These are phyloP conservation scores for Cyclargus thomasi DNA, from an alignment of 1,140 invertebrate genomes.

Conservation along the genomic window DNA sequence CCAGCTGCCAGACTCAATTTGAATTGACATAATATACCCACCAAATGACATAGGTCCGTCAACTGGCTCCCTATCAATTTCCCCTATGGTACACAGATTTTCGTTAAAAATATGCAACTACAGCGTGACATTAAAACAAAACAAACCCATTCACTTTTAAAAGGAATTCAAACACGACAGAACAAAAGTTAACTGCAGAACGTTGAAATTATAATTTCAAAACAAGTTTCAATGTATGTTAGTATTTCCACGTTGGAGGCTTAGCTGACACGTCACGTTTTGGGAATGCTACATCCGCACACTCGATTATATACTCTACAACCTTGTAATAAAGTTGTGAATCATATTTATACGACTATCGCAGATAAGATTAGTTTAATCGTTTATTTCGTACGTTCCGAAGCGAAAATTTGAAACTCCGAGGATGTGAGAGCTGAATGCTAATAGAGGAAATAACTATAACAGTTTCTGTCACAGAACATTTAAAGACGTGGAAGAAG, in stretches of 20 bases:
- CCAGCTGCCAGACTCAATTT: too few relatives aligned
- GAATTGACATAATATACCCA: too few relatives aligned
- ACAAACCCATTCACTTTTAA: not conserved
- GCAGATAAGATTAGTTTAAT: not conserved
- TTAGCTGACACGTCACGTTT: not conserved
- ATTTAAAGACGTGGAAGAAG: not conserved
- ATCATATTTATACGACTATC: not conserved
- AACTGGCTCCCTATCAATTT: too few relatives aligned
- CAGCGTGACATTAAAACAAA: not conserved
- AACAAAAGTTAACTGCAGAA: constrained; percentile 9
- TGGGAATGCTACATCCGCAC: not conserved
- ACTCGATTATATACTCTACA: not conserved
- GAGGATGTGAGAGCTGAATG: not conserved
- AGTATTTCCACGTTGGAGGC: constrained; percentile 11
- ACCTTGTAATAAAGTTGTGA: not conserved
- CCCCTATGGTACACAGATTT: too few relatives aligned
- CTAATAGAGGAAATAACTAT: not conserved
- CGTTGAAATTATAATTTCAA: not conserved
- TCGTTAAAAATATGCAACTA: too few relatives aligned
- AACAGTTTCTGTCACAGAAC: not conserved
- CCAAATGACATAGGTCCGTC: too few relatives aligned
- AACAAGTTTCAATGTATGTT: constrained; percentile 11
- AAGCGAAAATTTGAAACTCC: not conserved
- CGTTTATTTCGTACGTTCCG: not conserved
- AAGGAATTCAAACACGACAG: not conserved